phyloP scores from a whole-genome alignment of 2,888 invertebrate genomes.

The Pseudeuparius sepicola region DNA sequence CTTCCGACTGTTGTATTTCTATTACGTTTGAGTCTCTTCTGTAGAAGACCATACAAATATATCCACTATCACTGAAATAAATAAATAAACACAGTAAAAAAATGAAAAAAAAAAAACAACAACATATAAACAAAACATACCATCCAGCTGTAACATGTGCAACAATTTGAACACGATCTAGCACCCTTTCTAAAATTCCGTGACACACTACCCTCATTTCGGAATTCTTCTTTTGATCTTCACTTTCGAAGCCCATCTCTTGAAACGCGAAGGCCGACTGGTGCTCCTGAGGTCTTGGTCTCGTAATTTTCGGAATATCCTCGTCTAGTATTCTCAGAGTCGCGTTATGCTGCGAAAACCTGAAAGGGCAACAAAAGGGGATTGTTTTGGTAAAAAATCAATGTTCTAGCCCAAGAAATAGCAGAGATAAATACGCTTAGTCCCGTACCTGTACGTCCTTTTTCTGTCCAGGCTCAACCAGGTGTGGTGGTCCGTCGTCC shows the following conservation, averaged over 20 bases:
- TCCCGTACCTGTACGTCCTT: constrained; percentile 56
- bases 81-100: constrained; percentile 7
- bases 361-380: no score
- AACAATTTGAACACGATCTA: constrained; percentile 54
- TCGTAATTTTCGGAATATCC: constrained; percentile 28
- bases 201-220: constrained; percentile 55
- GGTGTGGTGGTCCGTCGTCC: constrained; percentile 70
- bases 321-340: constrained; percentile 45
- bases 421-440: no score
- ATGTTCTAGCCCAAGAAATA: no score
- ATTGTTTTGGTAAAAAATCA: no score
- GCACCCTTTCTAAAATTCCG: constrained; percentile 48
- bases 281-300: constrained; percentile 24
- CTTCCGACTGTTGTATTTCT: constrained; percentile 56
- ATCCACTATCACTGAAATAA: constrained; percentile 63
- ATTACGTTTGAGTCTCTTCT: constrained; percentile 61
- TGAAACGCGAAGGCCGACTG: constrained; percentile 30
- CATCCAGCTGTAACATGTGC: constrained; percentile 71
- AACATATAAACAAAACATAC: constrained; percentile 40
- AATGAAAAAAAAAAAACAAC: neutral
- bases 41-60: constrained; percentile 67
- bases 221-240: constrained; percentile 35
- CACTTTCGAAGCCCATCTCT: constrained; percentile 34
- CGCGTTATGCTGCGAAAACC: constrained; percentile 63
- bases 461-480: constrained; percentile 71